Base-by-base conservation (phyloP, 1,140 invertebrate species). In the Ips typographus region DNA sequence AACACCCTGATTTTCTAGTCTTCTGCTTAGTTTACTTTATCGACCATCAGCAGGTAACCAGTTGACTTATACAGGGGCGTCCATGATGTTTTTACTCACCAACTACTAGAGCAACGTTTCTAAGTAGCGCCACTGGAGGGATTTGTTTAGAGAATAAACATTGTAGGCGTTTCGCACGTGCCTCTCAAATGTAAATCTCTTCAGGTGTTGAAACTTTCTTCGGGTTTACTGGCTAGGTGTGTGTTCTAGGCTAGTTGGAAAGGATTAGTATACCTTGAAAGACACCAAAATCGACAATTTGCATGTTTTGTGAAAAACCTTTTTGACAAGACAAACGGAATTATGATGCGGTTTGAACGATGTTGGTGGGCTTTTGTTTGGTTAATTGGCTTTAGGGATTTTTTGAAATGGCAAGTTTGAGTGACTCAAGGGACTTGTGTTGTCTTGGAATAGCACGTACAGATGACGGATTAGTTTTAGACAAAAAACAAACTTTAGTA, bases 171-270 rank as follows among this genome's bases (percentile, higher is more conserved):
- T 56, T 22, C 5, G 53, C 53, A 37, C 53, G 36, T 56, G 53
- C 53, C 22, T 38, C 4, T 38, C 37, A 36, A 49, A 49, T 49
- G 22, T 49, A 22, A 49, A 8, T 49, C 1, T 3, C 53, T 36
- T 56, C 53, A 56, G 53, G 53, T 56, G 53, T 56, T 37, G 53
- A 56, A 56, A 56, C 53, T 56, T 56, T 56, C 44, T 22, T 22
- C 22, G 22, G 2, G 22, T 49, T 7, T 22, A 49, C 22, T 49
- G 7, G 47, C 53, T 37, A 36, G 53, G 53, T 56, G 53, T 36
- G 53, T 56, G 53, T 56, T 38, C 53, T 38, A 49, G 7, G 44
- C 7, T 49, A 22, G 6, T 22, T 8, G 44, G 44, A 49, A 49
- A 8, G 44, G 44, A 49, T 49, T 49, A 49, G 7, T 2, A 47